A percentile compares a stretch with the other conserved stretches of the same genome.
These are phyloP conservation scores for Lasioglossum malachurum DNA, from an alignment of 2,888 invertebrate genomes.

Conservation along the genomic window DNA sequence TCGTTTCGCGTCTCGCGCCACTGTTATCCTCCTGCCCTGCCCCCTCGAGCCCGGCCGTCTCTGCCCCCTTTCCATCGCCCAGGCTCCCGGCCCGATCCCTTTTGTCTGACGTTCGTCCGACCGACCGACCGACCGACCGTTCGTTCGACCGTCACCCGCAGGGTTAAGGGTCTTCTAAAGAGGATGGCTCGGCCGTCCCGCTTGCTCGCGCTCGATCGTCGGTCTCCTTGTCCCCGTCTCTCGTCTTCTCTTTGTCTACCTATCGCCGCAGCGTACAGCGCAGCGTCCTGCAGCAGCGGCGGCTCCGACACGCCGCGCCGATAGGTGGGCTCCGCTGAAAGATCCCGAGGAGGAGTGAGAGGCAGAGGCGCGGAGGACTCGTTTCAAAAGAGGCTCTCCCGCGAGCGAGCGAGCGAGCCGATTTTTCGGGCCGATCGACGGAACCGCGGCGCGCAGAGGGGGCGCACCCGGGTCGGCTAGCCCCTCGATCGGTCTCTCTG, in stretches of 20 bases:
- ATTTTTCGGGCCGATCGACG: constrained; percentile 49
- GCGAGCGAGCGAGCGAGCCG: constrained; percentile 25
- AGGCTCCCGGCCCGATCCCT: constrained; percentile 68
- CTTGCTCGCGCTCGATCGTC: constrained; percentile 9
- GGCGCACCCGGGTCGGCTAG: background rate
- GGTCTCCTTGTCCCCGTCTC: constrained; percentile 24
- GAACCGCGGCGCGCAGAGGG: background rate
- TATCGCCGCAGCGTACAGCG: constrained; percentile 13
- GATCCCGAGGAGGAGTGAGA: constrained; percentile 25
- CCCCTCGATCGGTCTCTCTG: background rate
- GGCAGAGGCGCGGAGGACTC: constrained; percentile 2
- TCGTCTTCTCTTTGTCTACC: constrained; percentile 32
- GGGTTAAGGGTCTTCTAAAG: constrained; percentile 83
- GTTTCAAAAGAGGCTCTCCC: constrained; percentile 57
- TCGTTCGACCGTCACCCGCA: constrained; percentile 83
- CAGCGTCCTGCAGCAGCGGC: constrained; percentile 2
- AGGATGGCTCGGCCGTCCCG: constrained; percentile 73
- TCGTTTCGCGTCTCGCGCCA: constrained; percentile 64
- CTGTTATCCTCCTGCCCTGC: constrained; percentile 55
- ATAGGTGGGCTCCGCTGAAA: constrained; percentile 48
- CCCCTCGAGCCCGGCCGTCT: constrained; percentile 4
- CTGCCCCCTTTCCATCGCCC: constrained; percentile 44
- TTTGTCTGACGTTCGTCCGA: constrained; percentile 62
- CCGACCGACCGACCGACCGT: constrained; percentile 70
- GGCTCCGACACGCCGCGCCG: background rate